These are phyloP conservation scores for Oryzias sinensis DNA, from an alignment of 2,797 vertebrate species.

Conservation along the genomic window DNA sequence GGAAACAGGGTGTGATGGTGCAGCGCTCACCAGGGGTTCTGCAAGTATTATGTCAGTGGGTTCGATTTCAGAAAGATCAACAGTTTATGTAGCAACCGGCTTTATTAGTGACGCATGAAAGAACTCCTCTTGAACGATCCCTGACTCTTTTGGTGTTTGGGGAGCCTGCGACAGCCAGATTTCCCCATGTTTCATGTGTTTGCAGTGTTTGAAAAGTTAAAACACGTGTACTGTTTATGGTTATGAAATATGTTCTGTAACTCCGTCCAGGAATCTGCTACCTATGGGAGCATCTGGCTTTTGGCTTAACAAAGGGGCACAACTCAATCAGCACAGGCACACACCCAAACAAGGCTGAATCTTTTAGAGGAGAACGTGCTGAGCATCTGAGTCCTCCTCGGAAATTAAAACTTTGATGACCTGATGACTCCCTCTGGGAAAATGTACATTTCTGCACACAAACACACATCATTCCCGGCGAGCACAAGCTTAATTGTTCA, in stretches of 20 bases:
- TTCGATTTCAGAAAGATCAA: conserved; percentile 42
- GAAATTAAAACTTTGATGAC: conserved; percentile 44
- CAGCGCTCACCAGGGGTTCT: conserved; percentile 52
- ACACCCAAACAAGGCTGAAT: conserved; percentile 8
- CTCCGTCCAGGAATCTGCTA: conserved; percentile 44
- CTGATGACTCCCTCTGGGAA: conserved; percentile 34
- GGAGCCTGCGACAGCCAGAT: conserved; percentile 27
- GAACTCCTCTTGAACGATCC: conserved; percentile 23
- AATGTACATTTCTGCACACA: conserved; percentile 28
- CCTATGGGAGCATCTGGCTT: conserved; percentile 39
- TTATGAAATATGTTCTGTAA: conserved; percentile 36
- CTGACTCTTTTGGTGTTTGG: conserved; percentile 20
- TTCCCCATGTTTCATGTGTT: conserved; percentile 27
- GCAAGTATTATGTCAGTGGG: conserved; percentile 37
- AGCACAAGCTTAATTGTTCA: conserved; percentile 82
- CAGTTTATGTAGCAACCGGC: conserved; percentile 38
- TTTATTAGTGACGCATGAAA: conserved; percentile 43
- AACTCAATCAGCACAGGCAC: conserved; percentile 5
- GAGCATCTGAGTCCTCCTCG: conserved; percentile 23
- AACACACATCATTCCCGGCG: conserved; percentile 55
- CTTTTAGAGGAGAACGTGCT: conserved; percentile 9
- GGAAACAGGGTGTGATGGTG: conserved; percentile 55
- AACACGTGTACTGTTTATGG: conserved; percentile 54
- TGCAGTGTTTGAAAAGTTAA: conserved; percentile 34
- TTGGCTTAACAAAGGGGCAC: conserved; percentile 15